Evolutionary conservation across 2,113 vertebrate genomes (phyloP).

Genomic region (Ifrita kowaldi): DNA sequence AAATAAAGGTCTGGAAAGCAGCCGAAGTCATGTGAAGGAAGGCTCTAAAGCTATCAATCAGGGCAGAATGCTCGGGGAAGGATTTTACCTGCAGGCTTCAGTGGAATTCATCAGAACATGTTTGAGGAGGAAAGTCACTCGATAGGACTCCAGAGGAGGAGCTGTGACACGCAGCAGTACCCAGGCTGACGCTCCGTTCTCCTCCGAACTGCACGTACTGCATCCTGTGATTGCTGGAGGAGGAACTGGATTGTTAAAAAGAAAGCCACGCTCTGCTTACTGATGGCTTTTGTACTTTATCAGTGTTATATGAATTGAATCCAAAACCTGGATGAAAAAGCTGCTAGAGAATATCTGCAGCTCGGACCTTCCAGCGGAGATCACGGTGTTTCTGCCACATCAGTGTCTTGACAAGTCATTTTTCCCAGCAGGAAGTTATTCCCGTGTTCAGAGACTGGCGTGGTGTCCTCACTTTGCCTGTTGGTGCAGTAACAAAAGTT

Average conservation of each 20-base stretch:
- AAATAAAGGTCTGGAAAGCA: slow-evolving; percentile 21
- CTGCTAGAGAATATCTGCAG: background rate
- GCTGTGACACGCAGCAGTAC: background rate
- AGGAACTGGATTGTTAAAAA: background rate
- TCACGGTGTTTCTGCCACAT: background rate
- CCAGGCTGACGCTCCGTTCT: background rate
- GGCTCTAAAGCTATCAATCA: slow-evolving; percentile 16
- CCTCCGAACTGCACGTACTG: background rate
- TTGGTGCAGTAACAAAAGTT: background rate
- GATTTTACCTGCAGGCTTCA: slow-evolving; percentile 40
- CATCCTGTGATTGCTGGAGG: background rate
- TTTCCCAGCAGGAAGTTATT: background rate
- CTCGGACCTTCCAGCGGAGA: background rate
- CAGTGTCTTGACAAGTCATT: background rate
- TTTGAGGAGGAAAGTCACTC: background rate
- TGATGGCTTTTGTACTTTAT: background rate
- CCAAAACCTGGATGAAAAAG: background rate
- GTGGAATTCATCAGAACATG: background rate
- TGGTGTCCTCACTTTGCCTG: background rate
- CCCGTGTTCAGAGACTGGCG: background rate
- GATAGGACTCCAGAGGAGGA: background rate
- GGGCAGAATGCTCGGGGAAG: background rate
- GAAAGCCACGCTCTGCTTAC: background rate
- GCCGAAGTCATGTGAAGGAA: background rate
- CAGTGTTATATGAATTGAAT: background rate